Base-by-base conservation (phyloP, 2,888 invertebrate species). In the Drosophila yooni region DNA sequence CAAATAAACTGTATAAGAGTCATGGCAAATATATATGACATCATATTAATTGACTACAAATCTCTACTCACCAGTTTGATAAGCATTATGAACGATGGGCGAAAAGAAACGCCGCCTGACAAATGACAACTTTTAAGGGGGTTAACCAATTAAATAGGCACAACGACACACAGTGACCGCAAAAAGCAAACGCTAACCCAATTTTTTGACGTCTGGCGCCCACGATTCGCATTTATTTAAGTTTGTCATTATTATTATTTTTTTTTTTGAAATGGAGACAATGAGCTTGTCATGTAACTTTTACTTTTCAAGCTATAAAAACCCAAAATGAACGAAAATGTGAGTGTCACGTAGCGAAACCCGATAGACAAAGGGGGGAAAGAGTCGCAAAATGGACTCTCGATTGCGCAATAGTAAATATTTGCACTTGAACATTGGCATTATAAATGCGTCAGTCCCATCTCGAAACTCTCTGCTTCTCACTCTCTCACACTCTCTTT, bases 261-360 rank as follows among this genome's bases (percentile, higher is more conserved):
- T 68, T 46, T 68, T 74, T 73, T 57, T 61, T 58, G 73, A 56
- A 58, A 62, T 36, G 72, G 62, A 58, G 46, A 71, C 70, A 83
- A 81, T 76, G 50, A 61, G 64, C 67, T 67, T 58, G 85, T 89
- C 88, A 89, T 89, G 73, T 89, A 88, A 85, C 89, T 89, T 85
- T 85, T 85, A 85, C 84, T 89, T 85, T 88, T 77, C 68, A 64
- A 62, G 80, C 77, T 18, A 56, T n/a, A 56, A n/a, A 36, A 36
- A 18, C 25, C 6, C 18, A 21, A 56, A 36, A 29, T 38, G 7
- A 67, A 64, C 34, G 50, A 88, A 84, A 67, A 67, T 75, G 59
- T 54, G 53, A 71, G 53, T 73, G 76, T 74, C 85, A 89, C 90
- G 90, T 85, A 83, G 70, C 43, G 6, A 40, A 65, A 38, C n/a